These are phyloP conservation scores for Rhodinocichla rosea DNA, from an alignment of 2,113 vertebrate genomes.

Conservation along the genomic window DNA sequence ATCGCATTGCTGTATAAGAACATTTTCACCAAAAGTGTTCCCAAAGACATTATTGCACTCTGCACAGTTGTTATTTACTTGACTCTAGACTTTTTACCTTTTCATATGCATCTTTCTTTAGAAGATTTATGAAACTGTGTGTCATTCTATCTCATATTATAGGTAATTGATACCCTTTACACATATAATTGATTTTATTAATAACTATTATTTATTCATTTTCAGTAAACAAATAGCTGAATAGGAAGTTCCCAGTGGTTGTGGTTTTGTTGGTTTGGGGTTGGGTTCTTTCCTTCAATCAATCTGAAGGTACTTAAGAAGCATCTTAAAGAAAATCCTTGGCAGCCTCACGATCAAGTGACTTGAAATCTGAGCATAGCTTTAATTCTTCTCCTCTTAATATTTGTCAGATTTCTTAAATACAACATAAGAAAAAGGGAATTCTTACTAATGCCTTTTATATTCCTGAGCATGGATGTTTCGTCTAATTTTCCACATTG, in stretches of 20 bases:
- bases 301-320: neutral
- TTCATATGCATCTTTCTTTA: neutral
- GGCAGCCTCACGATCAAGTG: neutral
- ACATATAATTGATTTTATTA: neutral
- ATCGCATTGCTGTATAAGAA: neutral
- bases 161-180: neutral
- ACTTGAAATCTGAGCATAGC: neutral
- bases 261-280: neutral
- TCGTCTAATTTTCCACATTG: neutral
- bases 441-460: neutral
- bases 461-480: neutral
- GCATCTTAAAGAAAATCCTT: neutral
- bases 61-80: neutral
- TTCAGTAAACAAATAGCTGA: neutral
- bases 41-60: fast-evolving
- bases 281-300: neutral
- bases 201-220: neutral
- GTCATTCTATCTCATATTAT: neutral
- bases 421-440: neutral
- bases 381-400: neutral
- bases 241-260: neutral
- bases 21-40: neutral
- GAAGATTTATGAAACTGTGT: neutral
- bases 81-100: neutral
- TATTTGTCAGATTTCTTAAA: neutral